These are phyloP conservation scores for Pseudomugil gertrudae DNA, from an alignment of 2,797 vertebrate genomes.

Conservation along the genomic window DNA sequence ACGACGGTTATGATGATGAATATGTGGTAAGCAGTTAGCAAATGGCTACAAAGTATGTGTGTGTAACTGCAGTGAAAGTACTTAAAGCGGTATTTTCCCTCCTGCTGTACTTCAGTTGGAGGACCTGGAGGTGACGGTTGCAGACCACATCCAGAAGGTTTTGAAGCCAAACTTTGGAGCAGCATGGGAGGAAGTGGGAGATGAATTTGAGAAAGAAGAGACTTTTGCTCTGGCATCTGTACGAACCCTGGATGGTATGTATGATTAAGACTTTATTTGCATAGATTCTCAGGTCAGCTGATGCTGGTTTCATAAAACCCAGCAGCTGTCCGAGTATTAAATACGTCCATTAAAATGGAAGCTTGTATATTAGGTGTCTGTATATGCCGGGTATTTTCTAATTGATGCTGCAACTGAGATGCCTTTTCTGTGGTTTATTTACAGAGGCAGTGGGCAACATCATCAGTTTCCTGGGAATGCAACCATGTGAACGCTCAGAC, in stretches of 20 bases:
- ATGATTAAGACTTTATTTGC: not conserved
- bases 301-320: too few relatives aligned
- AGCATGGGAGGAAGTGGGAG: slow-evolving; percentile 97
- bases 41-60: too few relatives aligned
- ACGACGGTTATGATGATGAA: slow-evolving; percentile 95
- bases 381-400: too few relatives aligned
- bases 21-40: slow-evolving; percentile 87
- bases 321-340: too few relatives aligned
- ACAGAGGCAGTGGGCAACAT: slow-evolving; percentile 96
- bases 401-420: not conserved
- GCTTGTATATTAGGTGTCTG: not conserved
- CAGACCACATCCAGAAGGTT: slow-evolving; percentile 96
- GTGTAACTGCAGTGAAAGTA: not conserved
- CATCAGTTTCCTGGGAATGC: slow-evolving; percentile 96
- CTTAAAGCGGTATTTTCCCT: not conserved
- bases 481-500: slow-evolving; percentile 96
- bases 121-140: slow-evolving; percentile 92
- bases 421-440: not conserved
- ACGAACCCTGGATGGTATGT: slow-evolving; percentile 91
- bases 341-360: too few relatives aligned
- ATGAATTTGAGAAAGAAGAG: slow-evolving; percentile 94
- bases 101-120: slow-evolving; percentile 83
- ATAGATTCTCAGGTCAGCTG: not conserved
- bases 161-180: slow-evolving; percentile 94
- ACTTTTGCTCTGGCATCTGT: slow-evolving; percentile 94